A percentile compares a stretch with the other conserved stretches of the same genome.
phyloP scores from a whole-genome alignment of 2,797 vertebrate genomes.

The Alauda arvensis region DNA sequence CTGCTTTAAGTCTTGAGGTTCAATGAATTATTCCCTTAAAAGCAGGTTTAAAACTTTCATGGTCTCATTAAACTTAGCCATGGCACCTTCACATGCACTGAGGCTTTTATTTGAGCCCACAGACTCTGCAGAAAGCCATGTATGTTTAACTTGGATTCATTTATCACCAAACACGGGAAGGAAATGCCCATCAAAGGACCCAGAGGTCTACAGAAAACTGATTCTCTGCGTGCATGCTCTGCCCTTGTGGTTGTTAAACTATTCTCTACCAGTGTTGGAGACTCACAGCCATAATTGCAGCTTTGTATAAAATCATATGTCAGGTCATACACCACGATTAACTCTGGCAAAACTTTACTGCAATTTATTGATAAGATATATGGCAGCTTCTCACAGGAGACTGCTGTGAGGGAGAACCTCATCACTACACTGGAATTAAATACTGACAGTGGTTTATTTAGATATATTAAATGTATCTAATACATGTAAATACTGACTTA shows the following conservation, averaged over 20 bases:
- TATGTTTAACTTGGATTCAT: background rate
- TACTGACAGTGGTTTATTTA: background rate
- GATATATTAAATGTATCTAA: background rate
- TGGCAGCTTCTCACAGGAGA: background rate
- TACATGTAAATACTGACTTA: background rate
- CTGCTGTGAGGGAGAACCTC: background rate
- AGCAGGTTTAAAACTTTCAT: background rate
- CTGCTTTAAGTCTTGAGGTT: background rate
- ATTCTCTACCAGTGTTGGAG: background rate
- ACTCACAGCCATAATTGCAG: background rate
- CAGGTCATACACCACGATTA: background rate
- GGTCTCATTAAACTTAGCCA: background rate
- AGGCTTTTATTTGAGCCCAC: background rate
- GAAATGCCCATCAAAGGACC: background rate
- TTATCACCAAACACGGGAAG: background rate
- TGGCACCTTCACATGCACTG: background rate
- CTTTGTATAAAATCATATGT: background rate
- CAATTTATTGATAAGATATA: background rate
- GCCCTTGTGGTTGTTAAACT: background rate
- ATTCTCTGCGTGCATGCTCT: background rate
- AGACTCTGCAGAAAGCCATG: background rate
- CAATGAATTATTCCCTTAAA: background rate
- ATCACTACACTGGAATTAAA: background rate
- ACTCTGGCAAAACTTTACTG: background rate
- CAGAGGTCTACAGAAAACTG: background rate